These are phyloP conservation scores for Bombus huntii DNA, from an alignment of 1,140 invertebrate genomes.

Conservation along the genomic window DNA sequence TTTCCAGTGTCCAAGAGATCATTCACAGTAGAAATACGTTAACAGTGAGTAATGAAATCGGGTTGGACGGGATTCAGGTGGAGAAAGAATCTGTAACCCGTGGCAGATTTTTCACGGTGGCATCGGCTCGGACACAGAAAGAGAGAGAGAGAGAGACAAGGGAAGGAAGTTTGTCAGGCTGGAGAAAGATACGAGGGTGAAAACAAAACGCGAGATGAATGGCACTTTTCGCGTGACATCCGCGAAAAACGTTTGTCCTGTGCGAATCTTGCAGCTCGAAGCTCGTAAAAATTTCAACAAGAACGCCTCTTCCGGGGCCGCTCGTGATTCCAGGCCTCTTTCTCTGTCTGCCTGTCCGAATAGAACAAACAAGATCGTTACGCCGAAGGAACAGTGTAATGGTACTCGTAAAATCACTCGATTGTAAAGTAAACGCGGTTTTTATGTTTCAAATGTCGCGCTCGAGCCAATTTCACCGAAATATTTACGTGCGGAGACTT, in stretches of 20 bases:
- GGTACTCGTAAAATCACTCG: no score
- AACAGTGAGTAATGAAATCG: slow-evolving; percentile 48
- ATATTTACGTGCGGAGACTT: no score
- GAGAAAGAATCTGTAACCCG: slow-evolving; percentile 56
- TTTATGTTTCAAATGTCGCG: no score
- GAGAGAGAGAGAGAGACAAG: not conserved
- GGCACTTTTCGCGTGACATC: slow-evolving; percentile 58
- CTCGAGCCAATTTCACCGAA: no score
- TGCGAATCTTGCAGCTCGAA: slow-evolving; percentile 48
- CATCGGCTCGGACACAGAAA: not conserved
- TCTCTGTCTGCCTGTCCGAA: not conserved
- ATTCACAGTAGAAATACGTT: not conserved
- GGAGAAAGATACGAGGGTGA: slow-evolving; percentile 34
- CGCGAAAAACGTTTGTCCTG: slow-evolving; percentile 62
- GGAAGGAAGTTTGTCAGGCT: not conserved
- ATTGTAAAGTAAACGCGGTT: no score
- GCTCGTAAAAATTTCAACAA: slow-evolving; percentile 38
- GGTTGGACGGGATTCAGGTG: slow-evolving; percentile 11
- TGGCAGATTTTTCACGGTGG: slow-evolving; percentile 50
- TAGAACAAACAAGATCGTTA: not conserved
- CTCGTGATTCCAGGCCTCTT: not conserved
- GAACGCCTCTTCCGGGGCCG: not conserved
- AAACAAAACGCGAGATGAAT: slow-evolving; percentile 63
- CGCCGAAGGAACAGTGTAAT: not conserved
- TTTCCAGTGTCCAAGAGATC: not conserved